Evolutionary conservation across 2,888 invertebrate genomes (phyloP).

Genomic region (Amblyjoppa fuscipennis): DNA sequence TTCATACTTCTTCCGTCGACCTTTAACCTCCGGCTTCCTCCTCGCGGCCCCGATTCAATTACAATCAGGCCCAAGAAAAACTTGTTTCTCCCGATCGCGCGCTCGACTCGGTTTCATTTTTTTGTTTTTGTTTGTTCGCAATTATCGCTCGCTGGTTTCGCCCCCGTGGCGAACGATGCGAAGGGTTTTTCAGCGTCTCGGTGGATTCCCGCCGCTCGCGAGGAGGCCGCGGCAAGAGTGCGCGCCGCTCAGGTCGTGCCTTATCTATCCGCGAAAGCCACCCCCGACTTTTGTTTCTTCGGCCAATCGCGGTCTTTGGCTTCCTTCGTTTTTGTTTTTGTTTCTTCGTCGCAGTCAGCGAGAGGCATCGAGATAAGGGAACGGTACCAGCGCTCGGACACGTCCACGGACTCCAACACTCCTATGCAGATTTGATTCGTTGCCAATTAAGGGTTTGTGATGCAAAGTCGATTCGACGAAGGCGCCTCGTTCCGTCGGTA

Average conservation of each 20-base stretch:
- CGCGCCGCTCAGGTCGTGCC: conserved; percentile 43
- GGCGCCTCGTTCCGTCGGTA: no score
- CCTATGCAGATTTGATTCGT: no score
- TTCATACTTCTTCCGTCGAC: not conserved
- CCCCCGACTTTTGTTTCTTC: conserved; percentile 3
- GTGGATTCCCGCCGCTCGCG: not conserved
- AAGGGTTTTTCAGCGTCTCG: not conserved
- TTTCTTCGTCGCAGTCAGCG: conserved; percentile 24
- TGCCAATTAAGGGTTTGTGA: no score
- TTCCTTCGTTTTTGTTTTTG: no score
- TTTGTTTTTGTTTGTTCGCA: conserved; percentile 35
- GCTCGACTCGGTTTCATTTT: not conserved
- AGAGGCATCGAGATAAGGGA: conserved; percentile 7
- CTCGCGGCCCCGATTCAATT: conserved; percentile 60
- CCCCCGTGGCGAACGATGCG: not conserved
- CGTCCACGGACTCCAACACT: not conserved
- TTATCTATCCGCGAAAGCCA: conserved; percentile 37
- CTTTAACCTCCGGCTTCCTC: conserved; percentile 15
- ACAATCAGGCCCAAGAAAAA: conserved; percentile 58
- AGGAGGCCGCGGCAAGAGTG: conserved; percentile 18
- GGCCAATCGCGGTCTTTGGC: not conserved
- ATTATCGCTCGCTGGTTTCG: conserved; percentile 50
- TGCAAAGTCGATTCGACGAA: no score
- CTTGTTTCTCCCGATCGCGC: conserved; percentile 32
- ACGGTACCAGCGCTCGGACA: no score